Conservation (phyloP, 2,113 vertebrate species). For the Onychostruthus taczanowskii region DNA sequence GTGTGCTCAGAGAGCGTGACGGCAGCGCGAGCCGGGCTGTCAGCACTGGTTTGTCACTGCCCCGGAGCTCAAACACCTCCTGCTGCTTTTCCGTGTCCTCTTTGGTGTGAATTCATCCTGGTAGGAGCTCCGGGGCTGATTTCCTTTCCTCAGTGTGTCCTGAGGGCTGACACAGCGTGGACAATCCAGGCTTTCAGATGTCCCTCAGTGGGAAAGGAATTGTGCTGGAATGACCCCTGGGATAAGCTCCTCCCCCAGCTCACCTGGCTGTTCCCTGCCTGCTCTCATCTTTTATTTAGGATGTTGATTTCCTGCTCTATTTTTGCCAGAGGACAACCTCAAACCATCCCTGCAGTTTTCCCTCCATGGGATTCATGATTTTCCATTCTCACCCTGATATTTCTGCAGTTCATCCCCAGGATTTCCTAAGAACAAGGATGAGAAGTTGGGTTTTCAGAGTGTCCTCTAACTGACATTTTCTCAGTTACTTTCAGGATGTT, state of each 20-base stretch:
- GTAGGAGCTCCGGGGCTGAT: not conserved
- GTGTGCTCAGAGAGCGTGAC: not conserved
- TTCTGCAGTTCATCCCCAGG: not conserved
- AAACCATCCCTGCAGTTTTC: not conserved
- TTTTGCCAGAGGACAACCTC: not conserved
- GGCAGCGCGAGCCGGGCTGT: not conserved
- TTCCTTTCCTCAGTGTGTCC: not conserved
- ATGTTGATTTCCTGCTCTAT: not conserved
- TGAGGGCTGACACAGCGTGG: not conserved
- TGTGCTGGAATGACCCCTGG: not conserved
- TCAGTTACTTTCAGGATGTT: not conserved
- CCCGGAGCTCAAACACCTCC: not conserved
- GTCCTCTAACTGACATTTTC: not conserved
- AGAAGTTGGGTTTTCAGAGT: not conserved
- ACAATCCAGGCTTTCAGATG: not conserved
- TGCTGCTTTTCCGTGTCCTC: rapidly evolving
- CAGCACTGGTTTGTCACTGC: not conserved
- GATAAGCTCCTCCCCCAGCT: not conserved
- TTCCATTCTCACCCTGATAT: not conserved
- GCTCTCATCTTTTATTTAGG: slow-evolving; percentile 27
- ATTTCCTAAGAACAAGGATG: not conserved
- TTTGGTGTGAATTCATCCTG: not conserved
- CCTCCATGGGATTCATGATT: not conserved
- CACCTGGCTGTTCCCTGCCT: not conserved
- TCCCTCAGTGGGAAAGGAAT: not conserved